A percentile compares a stretch with the other conserved stretches of the same genome.
These are phyloP conservation scores for Drosophila glabriapex DNA, from an alignment of 2,888 invertebrate species.

Conservation along the genomic window DNA sequence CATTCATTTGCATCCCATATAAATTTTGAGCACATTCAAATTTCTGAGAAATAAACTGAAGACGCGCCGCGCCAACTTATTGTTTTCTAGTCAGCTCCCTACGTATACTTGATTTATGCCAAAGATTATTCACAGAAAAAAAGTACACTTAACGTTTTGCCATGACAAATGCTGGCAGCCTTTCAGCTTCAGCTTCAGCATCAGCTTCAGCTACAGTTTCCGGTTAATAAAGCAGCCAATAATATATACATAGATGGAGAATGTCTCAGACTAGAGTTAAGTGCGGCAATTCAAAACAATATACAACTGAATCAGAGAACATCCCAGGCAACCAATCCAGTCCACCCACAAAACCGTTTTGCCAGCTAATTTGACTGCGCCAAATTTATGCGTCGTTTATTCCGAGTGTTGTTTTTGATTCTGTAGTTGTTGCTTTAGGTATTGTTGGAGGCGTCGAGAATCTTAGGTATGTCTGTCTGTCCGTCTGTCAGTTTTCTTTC, in stretches of 20 bases:
- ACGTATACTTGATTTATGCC: conserved; percentile 1
- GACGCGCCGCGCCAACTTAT: background rate
- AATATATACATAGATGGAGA: conserved; percentile 4
- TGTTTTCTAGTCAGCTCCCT: background rate
- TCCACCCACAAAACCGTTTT: conserved; percentile 36
- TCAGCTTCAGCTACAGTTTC: conserved; percentile 9
- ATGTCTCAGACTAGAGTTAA: conserved; percentile 4
- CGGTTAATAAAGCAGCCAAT: conserved; percentile 34
- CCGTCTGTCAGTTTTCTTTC: conserved; percentile 14
- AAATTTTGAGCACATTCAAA: background rate
- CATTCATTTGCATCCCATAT: background rate
- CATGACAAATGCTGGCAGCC: conserved; percentile 40
- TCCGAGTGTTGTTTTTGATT: conserved; percentile 16
- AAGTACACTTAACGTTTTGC: background rate
- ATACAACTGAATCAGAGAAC: conserved; percentile 30
- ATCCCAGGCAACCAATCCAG: conserved; percentile 8
- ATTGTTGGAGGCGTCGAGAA: conserved; percentile 29
- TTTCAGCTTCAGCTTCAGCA: background rate
- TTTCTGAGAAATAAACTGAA: background rate
- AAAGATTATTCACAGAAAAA: background rate
- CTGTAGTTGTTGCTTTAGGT: conserved; percentile 6
- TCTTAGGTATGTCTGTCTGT: conserved; percentile 34
- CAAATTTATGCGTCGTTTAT: conserved; percentile 68
- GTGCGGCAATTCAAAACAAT: conserved; percentile 6
- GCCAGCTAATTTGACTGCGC: conserved; percentile 73